Evolutionary conservation across 1,140 invertebrate species (phyloP).

Genomic region (Alviniconcha marisindica): DNA sequence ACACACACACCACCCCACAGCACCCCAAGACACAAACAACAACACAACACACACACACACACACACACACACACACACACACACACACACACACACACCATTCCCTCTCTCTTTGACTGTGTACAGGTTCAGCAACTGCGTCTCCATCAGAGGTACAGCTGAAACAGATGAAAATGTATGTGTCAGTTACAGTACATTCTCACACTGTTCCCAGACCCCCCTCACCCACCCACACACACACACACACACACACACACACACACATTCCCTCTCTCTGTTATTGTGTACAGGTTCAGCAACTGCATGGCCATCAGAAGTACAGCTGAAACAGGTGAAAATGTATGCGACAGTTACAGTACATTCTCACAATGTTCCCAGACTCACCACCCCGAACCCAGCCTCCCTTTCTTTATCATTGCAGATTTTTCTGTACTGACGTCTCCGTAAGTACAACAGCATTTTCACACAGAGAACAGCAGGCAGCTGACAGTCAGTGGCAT

Average conservation of each 20-base stretch:
- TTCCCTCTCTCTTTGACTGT: slow-evolving; percentile 51
- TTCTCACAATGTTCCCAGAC: too few species aligned
- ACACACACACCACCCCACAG: slow-evolving; percentile 39
- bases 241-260: slow-evolving; percentile 56
- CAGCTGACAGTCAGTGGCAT: too few species aligned
- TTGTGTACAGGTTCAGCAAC: slow-evolving; percentile 61
- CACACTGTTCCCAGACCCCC: too few species aligned
- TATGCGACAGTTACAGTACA: too few species aligned
- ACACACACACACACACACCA: slow-evolving; percentile 57
- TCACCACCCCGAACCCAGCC: background rate
- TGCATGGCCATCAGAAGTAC: slow-evolving; percentile 58
- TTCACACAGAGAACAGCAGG: too few species aligned
- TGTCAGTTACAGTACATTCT: too few species aligned
- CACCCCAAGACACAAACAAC: too few species aligned
- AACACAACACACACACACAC: background rate
- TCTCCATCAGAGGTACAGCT: slow-evolving; percentile 62
- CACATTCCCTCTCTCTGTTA: slow-evolving; percentile 47
- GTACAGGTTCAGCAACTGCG: slow-evolving; percentile 62
- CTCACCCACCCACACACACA: too few species aligned
- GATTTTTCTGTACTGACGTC: background rate
- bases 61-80: slow-evolving; percentile 2
- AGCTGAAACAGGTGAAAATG: too few species aligned
- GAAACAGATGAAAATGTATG: too few species aligned
- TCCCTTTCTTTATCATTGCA: background rate
- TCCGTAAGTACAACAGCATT: too few species aligned